Evolutionary conservation across 2,113 vertebrate genomes (phyloP), one percentile per base, ranked within the genome.

Genomic region (Labeo catla): DNA sequence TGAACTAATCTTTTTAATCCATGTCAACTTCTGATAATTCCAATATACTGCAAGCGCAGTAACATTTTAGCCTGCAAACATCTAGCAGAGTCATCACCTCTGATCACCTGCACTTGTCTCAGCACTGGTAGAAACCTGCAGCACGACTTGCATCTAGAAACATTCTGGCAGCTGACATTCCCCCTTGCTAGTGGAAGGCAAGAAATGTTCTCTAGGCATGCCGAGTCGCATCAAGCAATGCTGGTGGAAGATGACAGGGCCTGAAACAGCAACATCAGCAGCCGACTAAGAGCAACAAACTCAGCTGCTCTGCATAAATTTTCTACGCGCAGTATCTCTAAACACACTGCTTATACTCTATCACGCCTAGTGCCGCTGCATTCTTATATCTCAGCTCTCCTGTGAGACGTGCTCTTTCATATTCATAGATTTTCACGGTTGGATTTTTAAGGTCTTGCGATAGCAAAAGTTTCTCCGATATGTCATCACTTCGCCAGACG

Each of bases 81-180:
- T 77, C 28, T 87, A 85, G 50, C 66, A 43, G 12, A 87, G 84
- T 16, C 68, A 84, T 73, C 70, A 74, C 49, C 65, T 86, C 61
- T 79, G 54, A 78, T 84, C 84, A 73, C 73, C 19, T 68, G 86
- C 86, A 85, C 85, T 84, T 73, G 68, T 83, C 50, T 84, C 85
- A 88, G 90, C 76, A 23, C 86, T 66, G 81, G 81, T 65, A 79
- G 78, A 59, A 83, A 83, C 79, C 86, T 83, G 83, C 72, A 77
- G 70, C 47, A 74, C 11, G 36, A 70, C 78, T 36, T 77, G 63
- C 86, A 85, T 87, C 87, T 79, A 52, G 15, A 23, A 78, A 73
- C 73, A 74, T 81, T 68, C 88, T 89, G 91, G 87, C 89, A 89
- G 89, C 88, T 89, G 88, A 80, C 88, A 87, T 54, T 89, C 47